Base-by-base conservation (phyloP, 1,140 invertebrate genomes). In the Neodiprion fabricii region DNA sequence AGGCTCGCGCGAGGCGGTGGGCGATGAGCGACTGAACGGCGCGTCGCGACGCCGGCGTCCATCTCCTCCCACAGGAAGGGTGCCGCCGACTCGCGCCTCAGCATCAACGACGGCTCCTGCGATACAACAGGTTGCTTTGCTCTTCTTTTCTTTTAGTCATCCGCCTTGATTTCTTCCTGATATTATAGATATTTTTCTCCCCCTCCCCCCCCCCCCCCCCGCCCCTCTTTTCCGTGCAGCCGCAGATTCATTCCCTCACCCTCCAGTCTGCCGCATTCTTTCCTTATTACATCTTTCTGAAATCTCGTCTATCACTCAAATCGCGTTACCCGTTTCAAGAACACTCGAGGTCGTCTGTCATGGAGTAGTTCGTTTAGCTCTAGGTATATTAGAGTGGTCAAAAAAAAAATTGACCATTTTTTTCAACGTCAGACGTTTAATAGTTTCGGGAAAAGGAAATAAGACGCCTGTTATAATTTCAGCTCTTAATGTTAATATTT, bases 1-100 rank as follows among this genome's bases (percentile, higher is more conserved):
- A 61, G 11, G 53, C 5, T 61, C 53, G 53, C 53, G 53, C 53
- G 53, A 61, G 53, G 3, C 53, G 53, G 53, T 61, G 53, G 53
- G n/a, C 53, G 53, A 61, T 61, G 53, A 61, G 53, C 53, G 53
- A 61, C 53, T 61, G 53, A 61, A 61, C 53, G 53, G 11, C 53
- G 53, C 53, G 53, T 61, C 53, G 53, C 53, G 53, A 61, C 53
- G 53, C 53, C 53, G 53, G 53, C 53, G 53, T 61, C 53, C 53
- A 61, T 61, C n/a, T 61, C 53, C 53, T 61, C 53, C 53, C 53
- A 61, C 53, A 61, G 11, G n/a, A 61, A 17, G n/a, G 53, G 53
- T 12, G n/a, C 11, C 53, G 53, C 11, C 53, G 53, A 61, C 53
- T n/a, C 11, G 11, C 53, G 11, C 53, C 53, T 17, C 28, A 61